Base-by-base conservation (phyloP, 2,888 invertebrate genomes). In the Drosophila leonis region DNA sequence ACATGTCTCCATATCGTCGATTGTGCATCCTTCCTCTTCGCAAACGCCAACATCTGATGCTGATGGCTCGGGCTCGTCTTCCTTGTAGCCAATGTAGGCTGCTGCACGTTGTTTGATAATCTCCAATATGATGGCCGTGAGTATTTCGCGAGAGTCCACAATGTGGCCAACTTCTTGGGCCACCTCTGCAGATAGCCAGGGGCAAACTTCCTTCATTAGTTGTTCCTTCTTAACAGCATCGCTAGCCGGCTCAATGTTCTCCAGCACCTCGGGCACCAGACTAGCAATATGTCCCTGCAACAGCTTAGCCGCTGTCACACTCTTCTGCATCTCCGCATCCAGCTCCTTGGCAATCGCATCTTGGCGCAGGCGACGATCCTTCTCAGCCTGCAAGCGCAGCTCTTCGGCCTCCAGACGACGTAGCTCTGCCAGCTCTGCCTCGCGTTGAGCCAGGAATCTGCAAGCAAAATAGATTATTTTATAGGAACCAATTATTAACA, bases 201-300 rank as follows among this genome's bases (percentile, higher is more conserved):
- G 97, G 94, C 91, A 92, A 24, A 93, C 76, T n/a, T 90, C 91
- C 63, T 97, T 95, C 93, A 97, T 97, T 62, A 96, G 95, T 82
- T 97, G 95, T 88, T 91, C 91, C 63, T 91, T 91, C 72, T 92
- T 92, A 1, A 90, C 90, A 7, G 91, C 92, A 80, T 93, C 92
- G 18, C 91, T 90, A 59, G 92, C 90, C 10, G 93, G 92, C 73
- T 93, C 93, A 48, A 98, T 94, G 60, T 96, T 96, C 83, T 96
- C 96, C 80, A 98, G 94, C 78, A 97, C 97, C 57, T 96, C 94
- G 18, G 98, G 98, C 89, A 98, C 94, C 90, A 98, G 94, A 92
- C 97, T 97, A 29, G 97, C 96, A 92, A 98, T 95, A 93, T 98
- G 97, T 72, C 97, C 97, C 88, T 97, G 97, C 91, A 98, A 95